These are phyloP conservation scores for Carollia perspicillata DNA, from an alignment of 2,113 vertebrate species.

Conservation along the genomic window DNA sequence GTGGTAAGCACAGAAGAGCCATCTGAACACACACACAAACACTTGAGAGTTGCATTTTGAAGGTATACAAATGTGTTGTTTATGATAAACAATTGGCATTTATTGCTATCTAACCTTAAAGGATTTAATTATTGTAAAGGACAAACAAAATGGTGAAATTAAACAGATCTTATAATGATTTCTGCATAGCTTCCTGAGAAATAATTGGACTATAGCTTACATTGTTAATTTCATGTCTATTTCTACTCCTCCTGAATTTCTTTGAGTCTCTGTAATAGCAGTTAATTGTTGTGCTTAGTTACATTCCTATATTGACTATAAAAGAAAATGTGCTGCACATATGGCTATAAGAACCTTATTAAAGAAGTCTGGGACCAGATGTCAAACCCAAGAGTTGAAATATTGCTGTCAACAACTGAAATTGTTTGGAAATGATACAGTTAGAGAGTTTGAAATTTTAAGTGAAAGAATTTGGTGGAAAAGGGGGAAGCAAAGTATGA, in stretches of 20 bases:
- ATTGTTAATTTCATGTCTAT: constrained; percentile 8
- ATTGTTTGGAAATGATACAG: neutral
- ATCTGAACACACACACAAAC: neutral
- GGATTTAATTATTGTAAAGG: neutral
- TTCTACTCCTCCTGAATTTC: neutral
- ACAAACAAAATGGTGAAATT: constrained; percentile 8
- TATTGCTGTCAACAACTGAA: neutral
- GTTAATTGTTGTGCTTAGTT: neutral
- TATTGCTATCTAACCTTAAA: neutral
- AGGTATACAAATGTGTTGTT: neutral
- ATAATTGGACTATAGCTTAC: neutral
- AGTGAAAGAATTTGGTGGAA: neutral
- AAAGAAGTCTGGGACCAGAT: neutral
- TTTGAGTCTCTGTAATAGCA: neutral
- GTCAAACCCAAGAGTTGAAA: neutral
- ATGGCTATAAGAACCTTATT: neutral
- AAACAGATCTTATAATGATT: neutral
- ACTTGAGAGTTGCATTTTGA: neutral
- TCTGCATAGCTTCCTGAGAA: neutral
- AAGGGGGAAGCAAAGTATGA: neutral
- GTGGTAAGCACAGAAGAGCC: neutral
- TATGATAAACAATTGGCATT: neutral
- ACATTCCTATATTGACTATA: neutral
- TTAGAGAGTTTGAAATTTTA: neutral
- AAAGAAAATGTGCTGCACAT: neutral